A percentile compares a stretch with the other conserved stretches of the same genome.
These are phyloP conservation scores for Cepaea hortensis DNA, from an alignment of 2,888 invertebrate species.

Conservation along the genomic window DNA sequence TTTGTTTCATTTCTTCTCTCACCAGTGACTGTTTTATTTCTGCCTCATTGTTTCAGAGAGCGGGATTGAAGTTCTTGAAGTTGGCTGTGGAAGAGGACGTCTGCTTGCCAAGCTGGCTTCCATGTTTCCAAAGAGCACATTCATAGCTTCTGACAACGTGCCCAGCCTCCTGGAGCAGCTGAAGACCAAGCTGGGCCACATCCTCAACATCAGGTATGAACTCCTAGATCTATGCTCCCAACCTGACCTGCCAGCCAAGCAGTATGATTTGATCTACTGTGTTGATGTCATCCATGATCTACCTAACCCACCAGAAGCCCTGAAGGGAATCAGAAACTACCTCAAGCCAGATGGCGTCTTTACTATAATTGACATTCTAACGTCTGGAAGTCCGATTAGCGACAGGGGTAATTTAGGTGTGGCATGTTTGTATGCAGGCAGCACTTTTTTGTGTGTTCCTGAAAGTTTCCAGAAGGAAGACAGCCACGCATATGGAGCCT, in stretches of 20 bases:
- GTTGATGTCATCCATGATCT: slow-evolving; percentile 53
- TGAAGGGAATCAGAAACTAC: slow-evolving; percentile 39
- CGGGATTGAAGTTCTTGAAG: slow-evolving; percentile 47
- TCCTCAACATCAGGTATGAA: slow-evolving; percentile 42
- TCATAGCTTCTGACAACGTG: slow-evolving; percentile 45
- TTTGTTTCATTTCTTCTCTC: not conserved
- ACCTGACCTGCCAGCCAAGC: slow-evolving; percentile 26
- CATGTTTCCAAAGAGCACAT: slow-evolving; percentile 48
- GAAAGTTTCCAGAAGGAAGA: slow-evolving; percentile 51
- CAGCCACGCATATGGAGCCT: slow-evolving; percentile 47
- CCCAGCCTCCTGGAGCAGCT: slow-evolving; percentile 24
- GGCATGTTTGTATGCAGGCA: slow-evolving; percentile 33
- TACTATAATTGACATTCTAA: slow-evolving; percentile 26
- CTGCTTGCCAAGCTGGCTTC: slow-evolving; percentile 43
- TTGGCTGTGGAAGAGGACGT: slow-evolving; percentile 47
- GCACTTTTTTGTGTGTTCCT: slow-evolving; percentile 52
- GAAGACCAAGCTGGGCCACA: slow-evolving; percentile 9
- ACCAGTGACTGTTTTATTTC: not conserved
- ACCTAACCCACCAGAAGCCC: slow-evolving; percentile 44
- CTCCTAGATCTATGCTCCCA: slow-evolving; percentile 44
- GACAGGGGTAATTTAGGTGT: slow-evolving; percentile 41
- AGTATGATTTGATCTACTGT: slow-evolving; percentile 49
- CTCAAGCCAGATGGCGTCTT: slow-evolving; percentile 31
- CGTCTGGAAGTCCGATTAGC: slow-evolving; percentile 30
- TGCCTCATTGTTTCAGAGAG: slow-evolving; percentile 26